A percentile compares a stretch with the other conserved stretches of the same genome.
Conservation (phyloP, 2,113 vertebrate genomes). For the Mesembrinibis cayennensis region DNA sequence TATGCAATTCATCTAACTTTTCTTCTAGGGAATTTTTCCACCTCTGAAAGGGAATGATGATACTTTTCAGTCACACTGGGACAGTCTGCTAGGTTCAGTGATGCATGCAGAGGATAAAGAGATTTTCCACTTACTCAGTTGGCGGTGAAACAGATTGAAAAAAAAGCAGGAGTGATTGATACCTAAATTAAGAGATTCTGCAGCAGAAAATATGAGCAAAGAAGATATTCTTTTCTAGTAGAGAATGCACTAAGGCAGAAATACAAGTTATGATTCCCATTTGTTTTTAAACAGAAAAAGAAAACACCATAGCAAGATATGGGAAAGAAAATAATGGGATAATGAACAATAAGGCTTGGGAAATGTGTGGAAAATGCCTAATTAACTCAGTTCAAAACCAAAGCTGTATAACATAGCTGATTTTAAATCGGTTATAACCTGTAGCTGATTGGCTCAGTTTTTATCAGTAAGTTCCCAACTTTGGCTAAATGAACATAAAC, state of each 20-base stretch:
- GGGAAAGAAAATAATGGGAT: not conserved
- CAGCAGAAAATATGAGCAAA: not conserved
- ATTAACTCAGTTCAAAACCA: not conserved
- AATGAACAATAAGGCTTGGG: not conserved
- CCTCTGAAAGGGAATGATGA: slow-evolving; percentile 6
- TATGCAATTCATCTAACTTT: not conserved
- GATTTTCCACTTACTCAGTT: slow-evolving; percentile 31
- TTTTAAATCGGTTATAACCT: not conserved
- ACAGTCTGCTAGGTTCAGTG: not conserved
- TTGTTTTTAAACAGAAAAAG: not conserved
- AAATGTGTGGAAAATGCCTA: not conserved
- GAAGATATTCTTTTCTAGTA: not conserved
- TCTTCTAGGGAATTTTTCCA: slow-evolving; percentile 22
- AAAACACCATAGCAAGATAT: not conserved
- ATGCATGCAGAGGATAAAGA: not conserved
- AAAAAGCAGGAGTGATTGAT: not conserved
- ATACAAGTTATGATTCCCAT: not conserved
- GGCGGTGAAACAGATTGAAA: not conserved
- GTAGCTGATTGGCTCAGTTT: not conserved
- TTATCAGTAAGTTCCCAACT: not conserved
- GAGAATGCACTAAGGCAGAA: not conserved
- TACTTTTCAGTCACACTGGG: slow-evolving; percentile 19
- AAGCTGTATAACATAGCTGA: not conserved
- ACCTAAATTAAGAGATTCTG: slow-evolving; percentile 1
- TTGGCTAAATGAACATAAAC: not conserved